A percentile compares a stretch with the other conserved stretches of the same genome.
These are phyloP conservation scores for Pavo muticus DNA, from an alignment of 2,113 vertebrate species.

Conservation along the genomic window DNA sequence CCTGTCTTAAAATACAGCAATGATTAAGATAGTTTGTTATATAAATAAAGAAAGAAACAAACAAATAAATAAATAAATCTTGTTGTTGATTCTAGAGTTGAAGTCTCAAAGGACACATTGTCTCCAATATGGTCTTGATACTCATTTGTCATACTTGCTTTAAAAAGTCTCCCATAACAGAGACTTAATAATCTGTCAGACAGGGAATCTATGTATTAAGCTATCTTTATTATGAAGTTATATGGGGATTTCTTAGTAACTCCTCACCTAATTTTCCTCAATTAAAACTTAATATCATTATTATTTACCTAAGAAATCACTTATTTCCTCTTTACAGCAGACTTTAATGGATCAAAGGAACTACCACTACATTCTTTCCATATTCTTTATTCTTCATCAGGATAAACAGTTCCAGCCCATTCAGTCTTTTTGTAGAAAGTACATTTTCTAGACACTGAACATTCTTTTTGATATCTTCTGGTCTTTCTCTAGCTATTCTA, in stretches of 20 bases:
- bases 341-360: not conserved
- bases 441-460: not conserved
- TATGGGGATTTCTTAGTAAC: rapidly evolving
- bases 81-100: not conserved
- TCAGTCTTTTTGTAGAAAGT: not conserved
- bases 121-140: not conserved
- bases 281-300: not conserved
- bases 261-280: not conserved
- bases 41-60: not conserved
- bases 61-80: not conserved
- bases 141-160: not conserved
- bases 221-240: not conserved
- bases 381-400: not conserved
- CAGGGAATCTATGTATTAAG: not conserved
- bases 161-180: not conserved
- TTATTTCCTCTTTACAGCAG: not conserved
- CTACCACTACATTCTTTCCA: not conserved
- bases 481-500: not conserved
- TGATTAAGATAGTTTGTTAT: not conserved
- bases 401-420: not conserved
- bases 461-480: not conserved
- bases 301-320: not conserved
- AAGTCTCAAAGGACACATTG: not conserved
- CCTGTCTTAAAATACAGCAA: not conserved
- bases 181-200: not conserved